Evolutionary conservation across 2,797 vertebrate species (phyloP).

Genomic region (Mastacembelus armatus): DNA sequence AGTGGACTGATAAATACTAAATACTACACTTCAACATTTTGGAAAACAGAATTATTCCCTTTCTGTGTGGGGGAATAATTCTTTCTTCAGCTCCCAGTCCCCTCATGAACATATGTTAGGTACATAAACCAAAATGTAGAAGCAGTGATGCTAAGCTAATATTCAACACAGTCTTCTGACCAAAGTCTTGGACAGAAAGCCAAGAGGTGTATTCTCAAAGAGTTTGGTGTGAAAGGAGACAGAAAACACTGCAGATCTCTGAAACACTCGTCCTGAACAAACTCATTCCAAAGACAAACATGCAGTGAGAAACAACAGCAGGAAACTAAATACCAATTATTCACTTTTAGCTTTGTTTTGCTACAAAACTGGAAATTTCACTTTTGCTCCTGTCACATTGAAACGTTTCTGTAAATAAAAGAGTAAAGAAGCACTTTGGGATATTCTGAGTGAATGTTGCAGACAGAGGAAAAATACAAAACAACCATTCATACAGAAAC

Average conservation of each 20-base stretch:
- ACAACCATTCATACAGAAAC: neutral
- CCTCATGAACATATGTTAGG: neutral
- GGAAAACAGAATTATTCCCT: no score
- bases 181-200: neutral
- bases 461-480: neutral
- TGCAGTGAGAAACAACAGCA: neutral
- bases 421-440: constrained; percentile 52
- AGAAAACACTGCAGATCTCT: neutral
- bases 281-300: neutral
- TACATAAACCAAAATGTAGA: neutral
- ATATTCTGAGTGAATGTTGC: constrained; percentile 6
- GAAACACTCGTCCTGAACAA: neutral
- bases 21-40: no score
- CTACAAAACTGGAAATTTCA: constrained; percentile 5
- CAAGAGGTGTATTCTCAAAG: neutral
- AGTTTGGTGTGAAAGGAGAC: neutral
- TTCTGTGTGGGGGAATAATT: neutral
- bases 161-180: neutral
- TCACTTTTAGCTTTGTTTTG: neutral
- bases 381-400: neutral
- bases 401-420: neutral
- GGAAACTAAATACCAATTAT: neutral
- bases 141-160: constrained; percentile 13
- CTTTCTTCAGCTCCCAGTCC: no score
- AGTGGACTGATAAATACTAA: no score